phyloP scores from a whole-genome alignment of 2,797 vertebrate species.

The Babyrousa celebensis region DNA sequence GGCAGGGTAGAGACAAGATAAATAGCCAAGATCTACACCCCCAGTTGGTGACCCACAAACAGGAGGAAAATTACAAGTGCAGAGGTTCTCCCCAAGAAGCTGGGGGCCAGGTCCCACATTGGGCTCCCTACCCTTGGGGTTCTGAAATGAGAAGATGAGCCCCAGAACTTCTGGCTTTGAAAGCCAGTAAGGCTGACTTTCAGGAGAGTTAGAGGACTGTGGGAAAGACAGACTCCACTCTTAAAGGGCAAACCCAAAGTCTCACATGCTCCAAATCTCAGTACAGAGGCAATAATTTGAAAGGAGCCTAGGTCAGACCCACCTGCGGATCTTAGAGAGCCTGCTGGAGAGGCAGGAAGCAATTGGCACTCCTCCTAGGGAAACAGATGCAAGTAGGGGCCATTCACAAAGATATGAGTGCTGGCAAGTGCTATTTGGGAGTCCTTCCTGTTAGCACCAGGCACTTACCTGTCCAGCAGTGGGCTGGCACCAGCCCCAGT shows the following conservation, averaged over 20 bases:
- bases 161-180: background rate
- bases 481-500: too few relatives aligned
- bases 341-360: too few relatives aligned
- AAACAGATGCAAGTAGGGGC: too few relatives aligned
- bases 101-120: fast-evolving
- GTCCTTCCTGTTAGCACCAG: too few relatives aligned
- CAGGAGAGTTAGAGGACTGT: background rate
- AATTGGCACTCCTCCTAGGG: too few relatives aligned
- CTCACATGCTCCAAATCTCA: background rate
- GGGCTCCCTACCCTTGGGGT: background rate
- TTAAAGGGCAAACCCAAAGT: background rate
- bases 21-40: background rate
- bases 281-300: background rate
- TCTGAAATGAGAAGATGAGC: background rate
- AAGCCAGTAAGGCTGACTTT: background rate
- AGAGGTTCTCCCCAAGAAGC: background rate
- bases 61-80: background rate
- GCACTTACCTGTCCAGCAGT: too few relatives aligned
- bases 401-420: too few relatives aligned
- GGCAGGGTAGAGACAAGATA: background rate
- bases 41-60: background rate
- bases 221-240: background rate
- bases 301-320: background rate
- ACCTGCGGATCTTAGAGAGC: too few relatives aligned
- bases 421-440: too few relatives aligned